Base-by-base conservation (phyloP, 2,888 invertebrate species). In the Gisinianus flammeolus region DNA sequence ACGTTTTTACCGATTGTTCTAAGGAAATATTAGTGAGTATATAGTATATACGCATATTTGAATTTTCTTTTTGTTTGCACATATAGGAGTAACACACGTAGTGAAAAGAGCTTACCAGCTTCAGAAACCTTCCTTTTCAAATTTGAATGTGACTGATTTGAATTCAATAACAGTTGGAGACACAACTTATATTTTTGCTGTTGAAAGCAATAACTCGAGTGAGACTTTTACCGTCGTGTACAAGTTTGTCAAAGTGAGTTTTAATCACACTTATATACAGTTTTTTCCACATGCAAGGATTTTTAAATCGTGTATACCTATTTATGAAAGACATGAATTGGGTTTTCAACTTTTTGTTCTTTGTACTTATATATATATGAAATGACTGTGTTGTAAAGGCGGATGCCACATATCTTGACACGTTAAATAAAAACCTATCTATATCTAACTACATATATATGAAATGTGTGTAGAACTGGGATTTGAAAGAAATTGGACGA, bases 151-250 rank as follows among this genome's bases (percentile, higher is more conserved):
- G 1, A 35, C 72, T 28, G 72, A 72, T 62, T 33, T 72, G 33
- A 62, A 62, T 33, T 2, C 28, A 1, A 58, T 72, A 2, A 31
- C 30, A 1, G 22, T 16, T 31, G 19, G 22, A 19, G 62, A 24
- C 52, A 54, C 56, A n/a, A 52, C 75, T 0, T 80, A 76, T 56
- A 56, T 81, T 0, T 78, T 81, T 52, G 75, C 81, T n/a, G 78
- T 82, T 19, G 81, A 81, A 66, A 33, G 66, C 5, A 54, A 66
- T 8, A n/a, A 31, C n/a, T 30, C 54, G 1, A 68, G 24, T 16
- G 56, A 31, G 24, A 70, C 28, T 4, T 69, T 30, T 24, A 72
- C 72, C 8, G 58, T 72, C 2, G 22, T 72, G 33, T 62, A 62
- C 62, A 72, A 62, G 33, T 33, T 62, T n/a, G 19, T n/a, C 35